phyloP scores from a whole-genome alignment of 2,113 vertebrate species.

The Anguilla japonica region DNA sequence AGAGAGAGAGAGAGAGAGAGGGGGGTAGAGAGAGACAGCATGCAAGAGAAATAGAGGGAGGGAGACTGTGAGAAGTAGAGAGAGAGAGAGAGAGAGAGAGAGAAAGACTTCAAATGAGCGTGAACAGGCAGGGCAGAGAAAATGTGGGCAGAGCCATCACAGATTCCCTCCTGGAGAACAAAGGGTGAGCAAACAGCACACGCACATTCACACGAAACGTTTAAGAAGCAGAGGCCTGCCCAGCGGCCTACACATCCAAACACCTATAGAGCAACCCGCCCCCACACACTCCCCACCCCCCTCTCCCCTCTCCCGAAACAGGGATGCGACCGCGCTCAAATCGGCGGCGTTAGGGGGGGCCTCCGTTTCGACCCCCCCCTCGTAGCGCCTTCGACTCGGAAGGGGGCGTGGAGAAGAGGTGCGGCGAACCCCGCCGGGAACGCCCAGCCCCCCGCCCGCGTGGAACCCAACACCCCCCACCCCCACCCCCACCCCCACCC shows the following conservation, averaged over 20 bases:
- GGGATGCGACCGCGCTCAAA: too few species aligned
- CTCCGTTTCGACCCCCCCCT: too few species aligned
- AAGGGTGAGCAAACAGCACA: not conserved
- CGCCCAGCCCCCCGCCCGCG: not conserved
- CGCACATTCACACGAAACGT: not conserved
- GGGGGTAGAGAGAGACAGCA: conserved; percentile 59
- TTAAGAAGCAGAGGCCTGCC: not conserved
- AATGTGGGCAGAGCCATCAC: not conserved
- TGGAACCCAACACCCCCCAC: not conserved
- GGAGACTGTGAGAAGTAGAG: conserved; percentile 28
- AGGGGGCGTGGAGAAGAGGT: not conserved
- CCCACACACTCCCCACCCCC: too few species aligned
- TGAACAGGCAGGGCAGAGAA: not conserved
- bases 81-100: not conserved
- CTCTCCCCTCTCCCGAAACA: too few species aligned
- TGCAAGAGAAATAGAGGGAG: conserved; percentile 39
- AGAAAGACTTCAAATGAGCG: not conserved
- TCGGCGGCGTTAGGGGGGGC: too few species aligned
- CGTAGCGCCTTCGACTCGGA: not conserved
- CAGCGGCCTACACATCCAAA: not conserved
- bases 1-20: not conserved
- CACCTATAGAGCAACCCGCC: conserved; percentile 33
- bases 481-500: conserved; percentile 31
- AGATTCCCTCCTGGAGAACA: conserved; percentile 13
- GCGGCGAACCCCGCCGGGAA: not conserved